Base-by-base conservation (phyloP, 2,113 vertebrate species). In the Ondatra zibethicus region DNA sequence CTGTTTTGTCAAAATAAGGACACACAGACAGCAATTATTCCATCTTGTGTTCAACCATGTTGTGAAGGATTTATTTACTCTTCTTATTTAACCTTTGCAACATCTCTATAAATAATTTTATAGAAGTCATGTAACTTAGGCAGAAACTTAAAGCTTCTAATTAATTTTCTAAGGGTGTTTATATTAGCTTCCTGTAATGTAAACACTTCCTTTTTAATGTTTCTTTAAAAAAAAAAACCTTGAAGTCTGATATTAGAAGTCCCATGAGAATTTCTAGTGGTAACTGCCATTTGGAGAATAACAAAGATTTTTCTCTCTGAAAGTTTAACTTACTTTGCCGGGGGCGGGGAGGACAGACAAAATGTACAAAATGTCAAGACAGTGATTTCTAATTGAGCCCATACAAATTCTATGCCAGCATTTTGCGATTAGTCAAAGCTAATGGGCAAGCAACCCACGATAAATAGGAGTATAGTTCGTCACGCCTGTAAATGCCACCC, bases 311-410 rank as follows among this genome's bases (percentile, higher is more conserved):
- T 91, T 78, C 65, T 96, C 89, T 82, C 19, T 19, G 65, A 88
- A 45, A 82, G 29, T 33, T 36, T 65, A 70, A 94, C 47, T 86
- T 75, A 21, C 52, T 90, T 23, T 39, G 13, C 39, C 31, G 23
- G 76, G n/a, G 19, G 5, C 36, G 8, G 3, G 19, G 17, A 8
- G 17, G 19, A 2, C 6, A 14, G 68, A 17, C 2, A n/a, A 72
- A 70, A 89, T 77, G 42, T 55, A n/a, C 77, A 80, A 91, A 70
- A 76, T 16, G 55, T 94, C 76, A 72, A 87, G 81, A 72, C 81
- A 92, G 84, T 76, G 95, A 82, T 89, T 81, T 96, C 89, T 66
- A 95, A 88, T 73, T 47, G 58, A 92, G 89, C 72, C 73, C 76
- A 82, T 65, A 78, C 63, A 95, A 92, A 89, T 45, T 93, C 70